Evolutionary conservation across 2,888 invertebrate genomes (phyloP).

Genomic region (Dilophus febrilis): DNA sequence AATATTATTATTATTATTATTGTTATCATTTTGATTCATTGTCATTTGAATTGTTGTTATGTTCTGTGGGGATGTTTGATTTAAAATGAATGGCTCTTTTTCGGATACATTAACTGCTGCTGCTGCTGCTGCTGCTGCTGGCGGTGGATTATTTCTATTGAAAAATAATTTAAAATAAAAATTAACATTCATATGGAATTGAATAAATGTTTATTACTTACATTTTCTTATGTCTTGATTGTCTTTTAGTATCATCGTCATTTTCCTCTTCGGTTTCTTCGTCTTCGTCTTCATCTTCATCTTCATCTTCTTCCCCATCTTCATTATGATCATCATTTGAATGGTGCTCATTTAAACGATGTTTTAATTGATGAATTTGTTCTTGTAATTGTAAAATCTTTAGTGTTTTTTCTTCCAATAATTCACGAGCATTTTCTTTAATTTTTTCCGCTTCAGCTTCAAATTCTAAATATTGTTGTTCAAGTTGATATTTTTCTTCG

Average conservation of each 20-base stretch:
- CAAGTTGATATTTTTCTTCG: slow-evolving; percentile 52
- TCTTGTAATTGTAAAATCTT: slow-evolving; percentile 37
- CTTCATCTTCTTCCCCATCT: slow-evolving; percentile 8
- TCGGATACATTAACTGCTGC: no score
- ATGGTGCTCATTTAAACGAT: slow-evolving; percentile 3
- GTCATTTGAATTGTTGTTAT: slow-evolving; percentile 1
- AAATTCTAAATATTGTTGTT: slow-evolving; percentile 51
- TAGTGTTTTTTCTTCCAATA: slow-evolving; percentile 36
- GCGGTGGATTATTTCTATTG: background rate
- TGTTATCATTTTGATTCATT: slow-evolving; percentile 12
- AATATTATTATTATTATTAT: slow-evolving; percentile 12
- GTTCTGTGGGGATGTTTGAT: slow-evolving; percentile 2
- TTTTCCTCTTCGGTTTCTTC: slow-evolving; percentile 10
- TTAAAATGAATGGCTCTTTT: no score
- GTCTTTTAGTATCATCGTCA: no score
- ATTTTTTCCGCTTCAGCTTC: slow-evolving; percentile 49
- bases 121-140: no score
- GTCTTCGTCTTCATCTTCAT: no score
- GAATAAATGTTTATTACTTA: background rate
- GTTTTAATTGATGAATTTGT: slow-evolving; percentile 31
- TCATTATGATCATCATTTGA: slow-evolving; percentile 5
- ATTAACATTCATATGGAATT: background rate
- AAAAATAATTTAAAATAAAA: background rate
- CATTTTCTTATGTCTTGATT: no score
- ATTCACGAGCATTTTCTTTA: slow-evolving; percentile 33